These are phyloP conservation scores for Nebria salina DNA, from an alignment of 2,888 invertebrate species.

Conservation along the genomic window DNA sequence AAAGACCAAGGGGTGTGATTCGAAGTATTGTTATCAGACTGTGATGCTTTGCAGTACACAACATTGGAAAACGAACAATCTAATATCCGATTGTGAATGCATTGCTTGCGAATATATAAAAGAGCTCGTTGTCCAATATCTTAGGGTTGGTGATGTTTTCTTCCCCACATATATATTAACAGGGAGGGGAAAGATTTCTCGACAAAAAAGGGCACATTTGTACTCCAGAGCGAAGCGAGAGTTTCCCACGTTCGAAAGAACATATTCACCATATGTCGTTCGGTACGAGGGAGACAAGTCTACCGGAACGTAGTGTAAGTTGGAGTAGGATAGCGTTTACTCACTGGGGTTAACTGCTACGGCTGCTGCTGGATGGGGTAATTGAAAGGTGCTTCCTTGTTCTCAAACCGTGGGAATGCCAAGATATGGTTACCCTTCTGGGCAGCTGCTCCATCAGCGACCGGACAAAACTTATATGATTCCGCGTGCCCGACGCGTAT, in stretches of 20 bases:
- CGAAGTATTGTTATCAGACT: constrained; percentile 8
- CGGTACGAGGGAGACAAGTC: constrained; percentile 15
- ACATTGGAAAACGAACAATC: background rate
- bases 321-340: background rate
- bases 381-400: constrained; percentile 46
- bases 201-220: constrained; percentile 35
- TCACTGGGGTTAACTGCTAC: constrained; percentile 17
- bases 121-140: constrained; percentile 7
- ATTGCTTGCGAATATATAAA: constrained; percentile 9
- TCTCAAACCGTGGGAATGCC: constrained; percentile 22
- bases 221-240: background rate
- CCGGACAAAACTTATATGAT: constrained; percentile 6
- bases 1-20: constrained; percentile 15
- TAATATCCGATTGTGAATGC: background rate
- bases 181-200: constrained; percentile 7
- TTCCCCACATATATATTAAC: background rate
- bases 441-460: background rate
- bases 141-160: constrained; percentile 7
- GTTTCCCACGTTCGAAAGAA: constrained; percentile 36
- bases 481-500: constrained; percentile 23
- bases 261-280: constrained; percentile 48
- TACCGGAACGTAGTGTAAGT: background rate
- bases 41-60: background rate
- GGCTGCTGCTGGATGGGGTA: constrained; percentile 28
- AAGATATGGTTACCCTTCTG: background rate